phyloP scores from a whole-genome alignment of 2,797 vertebrate species.

The Eulemur albifrons region DNA sequence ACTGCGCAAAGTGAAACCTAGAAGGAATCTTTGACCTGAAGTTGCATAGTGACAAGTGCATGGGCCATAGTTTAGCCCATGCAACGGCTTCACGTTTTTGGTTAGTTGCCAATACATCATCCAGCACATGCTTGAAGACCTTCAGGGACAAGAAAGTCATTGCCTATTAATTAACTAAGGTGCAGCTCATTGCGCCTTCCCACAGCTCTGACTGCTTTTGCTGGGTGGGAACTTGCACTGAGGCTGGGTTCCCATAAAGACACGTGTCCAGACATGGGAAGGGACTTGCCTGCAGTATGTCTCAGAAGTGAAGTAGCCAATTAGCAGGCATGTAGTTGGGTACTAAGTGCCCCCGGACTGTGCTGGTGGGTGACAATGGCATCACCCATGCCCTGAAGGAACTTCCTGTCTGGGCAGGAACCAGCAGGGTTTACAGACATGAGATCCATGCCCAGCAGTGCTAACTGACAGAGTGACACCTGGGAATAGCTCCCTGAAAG shows the following conservation, averaged over 20 bases:
- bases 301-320: neutral
- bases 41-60: neutral
- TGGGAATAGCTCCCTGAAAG: neutral
- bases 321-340: neutral
- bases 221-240: fast-evolving
- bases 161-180: neutral
- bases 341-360: neutral
- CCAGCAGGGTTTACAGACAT: neutral
- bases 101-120: neutral
- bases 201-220: neutral
- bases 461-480: neutral
- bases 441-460: neutral
- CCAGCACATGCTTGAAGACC: neutral
- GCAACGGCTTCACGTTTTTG: neutral
- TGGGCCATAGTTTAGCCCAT: neutral
- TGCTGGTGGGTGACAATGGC: neutral
- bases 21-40: neutral
- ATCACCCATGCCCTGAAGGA: neutral
- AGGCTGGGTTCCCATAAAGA: neutral
- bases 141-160: neutral
- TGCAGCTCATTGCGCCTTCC: neutral
- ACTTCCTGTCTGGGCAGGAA: neutral
- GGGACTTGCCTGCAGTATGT: neutral
- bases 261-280: neutral
- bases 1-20: neutral